phyloP scores from a whole-genome alignment of 30 jellyfish, hydroid and myxozoan species.

The Chrysaora quinquecirrha region DNA sequence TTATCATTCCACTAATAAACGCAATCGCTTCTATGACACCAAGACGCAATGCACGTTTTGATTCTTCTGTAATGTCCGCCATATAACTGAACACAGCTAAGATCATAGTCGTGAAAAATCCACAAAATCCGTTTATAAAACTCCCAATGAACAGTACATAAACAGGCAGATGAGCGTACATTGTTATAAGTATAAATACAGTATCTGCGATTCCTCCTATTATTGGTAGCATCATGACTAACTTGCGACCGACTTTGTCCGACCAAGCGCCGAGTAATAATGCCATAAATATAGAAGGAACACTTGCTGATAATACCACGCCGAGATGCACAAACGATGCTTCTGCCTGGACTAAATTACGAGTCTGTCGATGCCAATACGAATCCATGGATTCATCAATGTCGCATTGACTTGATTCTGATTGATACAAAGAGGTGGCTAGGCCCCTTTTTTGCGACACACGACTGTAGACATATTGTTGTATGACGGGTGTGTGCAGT shows the following conservation, averaged over 20 bases:
- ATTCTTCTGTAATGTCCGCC: conserved; percentile 92
- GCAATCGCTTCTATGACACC: conserved; percentile 97
- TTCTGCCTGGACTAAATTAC: conserved; percentile 82
- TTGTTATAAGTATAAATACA: conserved; percentile 69
- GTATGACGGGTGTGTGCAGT: conserved; percentile 97
- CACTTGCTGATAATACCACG: conserved; percentile 86
- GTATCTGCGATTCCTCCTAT: conserved; percentile 89
- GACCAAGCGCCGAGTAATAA: conserved; percentile 96
- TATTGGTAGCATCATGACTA: conserved; percentile 85
- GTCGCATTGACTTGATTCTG: conserved; percentile 89
- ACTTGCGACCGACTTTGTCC: conserved; percentile 91
- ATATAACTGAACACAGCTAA: conserved; percentile 93
- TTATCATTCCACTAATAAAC: conserved; percentile 93
- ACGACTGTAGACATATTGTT: conserved; percentile 89
- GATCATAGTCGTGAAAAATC: conserved; percentile 95
- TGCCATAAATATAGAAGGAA: conserved; percentile 96
- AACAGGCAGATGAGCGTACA: conserved; percentile 80
- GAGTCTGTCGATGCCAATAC: conserved; percentile 28
- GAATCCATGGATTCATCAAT: conserved; percentile 33
- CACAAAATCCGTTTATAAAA: conserved; percentile 90
- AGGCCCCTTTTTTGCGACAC: conserved; percentile 72
- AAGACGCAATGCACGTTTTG: conserved; percentile 84
- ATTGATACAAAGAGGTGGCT: conserved; percentile 60
- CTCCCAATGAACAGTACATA: conserved; percentile 86
- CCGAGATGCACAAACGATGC: conserved; percentile 94